phyloP scores from a whole-genome alignment of 2,113 vertebrate genomes.

The Nothobranchius kuhntae region DNA sequence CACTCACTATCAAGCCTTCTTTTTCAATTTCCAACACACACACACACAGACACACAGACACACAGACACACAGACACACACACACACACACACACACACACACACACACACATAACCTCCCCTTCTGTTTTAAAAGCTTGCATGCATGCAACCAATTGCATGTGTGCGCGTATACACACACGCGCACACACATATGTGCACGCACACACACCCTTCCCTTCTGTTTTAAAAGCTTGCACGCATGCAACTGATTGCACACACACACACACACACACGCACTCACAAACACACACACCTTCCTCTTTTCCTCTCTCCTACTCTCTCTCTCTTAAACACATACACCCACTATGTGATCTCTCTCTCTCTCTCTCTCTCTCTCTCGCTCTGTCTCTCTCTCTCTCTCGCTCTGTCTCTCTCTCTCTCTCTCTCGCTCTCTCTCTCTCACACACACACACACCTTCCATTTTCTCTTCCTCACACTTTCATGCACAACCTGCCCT shows the following conservation, averaged over 20 bases:
- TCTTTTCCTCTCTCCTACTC: constrained; percentile 52
- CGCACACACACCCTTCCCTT: constrained; percentile 38
- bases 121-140: constrained; percentile 63
- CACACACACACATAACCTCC: constrained; percentile 57
- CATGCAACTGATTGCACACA: too few relatives aligned
- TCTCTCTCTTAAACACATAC: constrained; percentile 60
- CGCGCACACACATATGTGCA: constrained; percentile 33
- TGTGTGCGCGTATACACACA: constrained; percentile 30
- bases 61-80: constrained; percentile 30
- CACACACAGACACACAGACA: constrained; percentile 45
- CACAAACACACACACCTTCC: constrained; percentile 60
- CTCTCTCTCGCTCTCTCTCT: constrained; percentile 45
- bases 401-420: constrained; percentile 61
- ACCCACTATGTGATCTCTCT: constrained; percentile 36
- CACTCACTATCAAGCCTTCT: constrained; percentile 67
- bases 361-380: constrained; percentile 16
- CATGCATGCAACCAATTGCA: constrained; percentile 32
- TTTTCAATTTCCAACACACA: constrained; percentile 71
- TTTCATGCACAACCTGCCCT: constrained; percentile 35
- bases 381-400: too few relatives aligned
- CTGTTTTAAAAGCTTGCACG: constrained; percentile 17
- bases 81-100: constrained; percentile 61
- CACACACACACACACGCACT: too few relatives aligned
- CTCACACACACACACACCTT: constrained; percentile 61
- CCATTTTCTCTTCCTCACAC: constrained; percentile 48